Base-by-base conservation (phyloP, 2,888 invertebrate species). In the Drosophila rellima region DNA sequence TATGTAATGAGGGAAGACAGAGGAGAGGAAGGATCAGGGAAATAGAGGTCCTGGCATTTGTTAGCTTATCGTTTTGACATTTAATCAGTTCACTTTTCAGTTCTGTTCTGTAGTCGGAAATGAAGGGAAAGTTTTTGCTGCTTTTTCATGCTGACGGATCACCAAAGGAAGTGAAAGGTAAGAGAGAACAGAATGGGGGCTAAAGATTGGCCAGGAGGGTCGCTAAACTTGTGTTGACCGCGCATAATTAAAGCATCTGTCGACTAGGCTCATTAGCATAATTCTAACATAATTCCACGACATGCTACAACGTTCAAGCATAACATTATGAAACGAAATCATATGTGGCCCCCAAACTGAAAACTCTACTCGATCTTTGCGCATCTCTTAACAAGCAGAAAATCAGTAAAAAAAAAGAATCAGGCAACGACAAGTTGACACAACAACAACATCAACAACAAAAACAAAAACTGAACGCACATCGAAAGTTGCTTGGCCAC, bases 401-500 rank as follows among this genome's bases (percentile, higher is more conserved):
- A 61, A 67, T 66, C 52, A 52, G 40, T 47, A 45, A 11, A 61
- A 45, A 40, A 23, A 54, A 48, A 13, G 35, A 18, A 26, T 18
- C 18, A 23, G 10, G 59, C 54, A 64, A 48, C 42, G 62, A 67
- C 40, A 67, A 63, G 44, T 11, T 69, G 69, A 47, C 51, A 13
- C 35, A 18, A 29, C 17, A 23, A 33, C 39, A n/a, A 15, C 20
- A n/a, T 15, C 15, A 55, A 31, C 15, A 15, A 20, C 29, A 61
- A 35, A 63, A n/a, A 6, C 23, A 23, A 23, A 74, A 78, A 70
- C 66, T 78, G 78, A 70, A 70, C 76, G 59, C 74, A 44, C 50
- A 81, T 81, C 83, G 84, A 82, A 82, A 82, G 82, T 82, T 86
- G 82, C 78, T 64, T 57, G 63, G 70, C 80, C 83, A 82, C 82